phyloP scores from a whole-genome alignment of 1,140 invertebrate species.

The Ostrea denselamellosa region DNA sequence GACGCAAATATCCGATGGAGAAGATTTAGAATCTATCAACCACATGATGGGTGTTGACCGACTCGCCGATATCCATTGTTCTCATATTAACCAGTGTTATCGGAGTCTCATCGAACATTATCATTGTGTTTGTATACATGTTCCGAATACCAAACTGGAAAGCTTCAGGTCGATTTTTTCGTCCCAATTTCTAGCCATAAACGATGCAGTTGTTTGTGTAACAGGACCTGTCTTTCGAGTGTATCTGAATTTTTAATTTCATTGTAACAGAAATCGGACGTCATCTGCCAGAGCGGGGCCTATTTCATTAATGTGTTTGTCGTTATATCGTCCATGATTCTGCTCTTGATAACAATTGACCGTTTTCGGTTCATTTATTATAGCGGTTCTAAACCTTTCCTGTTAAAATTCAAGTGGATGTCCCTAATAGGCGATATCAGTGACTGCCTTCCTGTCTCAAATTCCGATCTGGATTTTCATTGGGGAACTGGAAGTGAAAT shows the following conservation, averaged over 20 bases:
- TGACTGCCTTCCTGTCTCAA: background rate
- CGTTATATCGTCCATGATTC: background rate
- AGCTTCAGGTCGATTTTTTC: background rate
- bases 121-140: background rate
- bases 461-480: background rate
- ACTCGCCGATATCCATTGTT: background rate
- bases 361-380: background rate
- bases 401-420: background rate
- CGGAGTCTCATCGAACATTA: background rate
- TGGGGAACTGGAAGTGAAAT: background rate
- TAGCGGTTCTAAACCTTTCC: background rate
- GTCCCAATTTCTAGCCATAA: background rate
- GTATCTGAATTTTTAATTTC: conserved; percentile 7
- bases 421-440: background rate
- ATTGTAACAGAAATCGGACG: background rate
- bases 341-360: conserved; percentile 18
- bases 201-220: background rate
- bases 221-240: background rate
- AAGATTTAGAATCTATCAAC: background rate
- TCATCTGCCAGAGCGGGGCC: background rate
- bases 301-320: conserved; percentile 8
- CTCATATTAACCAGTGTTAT: background rate
- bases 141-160: background rate
- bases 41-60: background rate
- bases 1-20: background rate